Evolutionary conservation across 2,888 invertebrate genomes (phyloP), one percentile per base, ranked within the genome.

Genomic region (Oxytorus armatus): DNA sequence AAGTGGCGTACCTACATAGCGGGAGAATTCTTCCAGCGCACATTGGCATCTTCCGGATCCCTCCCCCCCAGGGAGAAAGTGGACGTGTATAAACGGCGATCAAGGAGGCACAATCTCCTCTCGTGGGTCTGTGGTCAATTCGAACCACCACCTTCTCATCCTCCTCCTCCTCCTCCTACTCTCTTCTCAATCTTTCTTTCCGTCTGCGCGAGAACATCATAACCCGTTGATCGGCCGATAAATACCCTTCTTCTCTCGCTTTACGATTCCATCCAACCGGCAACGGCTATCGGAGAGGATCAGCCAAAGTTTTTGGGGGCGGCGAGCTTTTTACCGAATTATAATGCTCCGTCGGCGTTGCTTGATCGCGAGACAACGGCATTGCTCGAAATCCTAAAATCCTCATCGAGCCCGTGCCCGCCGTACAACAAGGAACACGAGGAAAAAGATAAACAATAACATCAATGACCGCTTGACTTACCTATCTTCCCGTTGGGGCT

Each of bases 401-500:
- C 4, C 4, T 36, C n/a, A n/a, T 36, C 36, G 1, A 36, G 10
- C 10, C 36, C 10, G 4, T 10, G 10, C 36, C 4, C 10, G 8
- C 8, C 10, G 10, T 36, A 36, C 10, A 36, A 36, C 10, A 8
- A 2, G 5, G 36, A 36, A 36, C 1, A 8, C 10, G 14, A 1
- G 44, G 1, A 36, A 39, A 59, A n/a, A n/a, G n/a, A 57, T n/a
- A 16, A 36, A 61, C n/a, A 44, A 51, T 23, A 8, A 18, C 39
- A 59, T 57, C 11, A 11, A 29, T 14, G 39, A 29, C 14, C 0
- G 29, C 51, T 23, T 18, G 66, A 94, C 96, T 95, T 88, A 97
- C 97, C 96, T 94, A 96, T 95, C 94, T 97, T 97, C 89, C 96
- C 96, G 92, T 96, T 96, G 84, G 97, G 97, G 93, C 97, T 97